Evolutionary conservation across 2,888 invertebrate genomes (phyloP), one percentile per base, ranked within the genome.

Genomic region (Leptothorax acervorum): DNA sequence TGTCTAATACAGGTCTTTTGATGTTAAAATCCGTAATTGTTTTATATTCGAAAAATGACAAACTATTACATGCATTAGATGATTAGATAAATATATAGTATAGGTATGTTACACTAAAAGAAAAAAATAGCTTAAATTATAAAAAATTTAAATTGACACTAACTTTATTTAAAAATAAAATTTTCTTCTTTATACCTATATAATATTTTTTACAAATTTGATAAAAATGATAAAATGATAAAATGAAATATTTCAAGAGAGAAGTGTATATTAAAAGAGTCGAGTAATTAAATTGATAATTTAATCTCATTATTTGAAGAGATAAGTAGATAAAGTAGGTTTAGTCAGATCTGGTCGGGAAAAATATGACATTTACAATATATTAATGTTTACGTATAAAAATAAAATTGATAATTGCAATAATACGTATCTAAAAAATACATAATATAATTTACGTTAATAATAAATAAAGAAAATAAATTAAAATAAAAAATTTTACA

Each of bases 261-360:
- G n/a, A 71, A 18, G 42, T 4, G 28, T 15, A n/a, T 73, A 53
- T 23, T 57, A n/a, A 55, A 53, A 66, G 8, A n/a, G 12, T 45
- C 1, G 15, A n/a, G 11, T 75, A 62, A 45, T 75, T 48, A 48
- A 23, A 75, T 63, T 63, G 3, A 35, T 11, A 75, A 75, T 75
- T 75, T 31, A 75, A 63, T 15, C 8, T 48, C 4, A 74, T 74
- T 65, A 48, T 35, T 35, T 3, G n/a, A 45, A 48, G 18, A 62
- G 3, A n/a, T 23, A 23, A 48, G 15, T 48, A 65, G 23, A 65
- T 51, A 39, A 65, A 51, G 3, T 39, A 48, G 4, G 4, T 63
- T 48, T 6, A 4, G 0, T 76, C 35, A 51, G 15, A 39, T n/a
- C 5, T 3, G 3, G 11, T 23, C 48, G 18, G 3, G 31, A 1